Conservation (phyloP, 35 echinoderm and acorn worm genomes). For the Patiria miniata region DNA sequence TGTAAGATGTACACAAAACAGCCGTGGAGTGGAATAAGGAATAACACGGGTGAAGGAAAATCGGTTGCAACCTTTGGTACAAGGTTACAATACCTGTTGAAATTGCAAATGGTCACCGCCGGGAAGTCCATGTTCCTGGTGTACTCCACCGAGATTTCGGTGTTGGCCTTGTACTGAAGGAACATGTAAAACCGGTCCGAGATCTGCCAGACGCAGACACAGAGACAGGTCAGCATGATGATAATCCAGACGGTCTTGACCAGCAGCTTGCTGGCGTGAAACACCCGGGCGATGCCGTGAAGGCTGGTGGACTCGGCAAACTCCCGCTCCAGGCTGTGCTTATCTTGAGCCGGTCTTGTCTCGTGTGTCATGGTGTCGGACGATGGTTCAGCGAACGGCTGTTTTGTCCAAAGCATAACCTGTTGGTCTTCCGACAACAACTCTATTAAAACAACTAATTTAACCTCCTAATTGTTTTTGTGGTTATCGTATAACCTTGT, state of each 20-base stretch:
- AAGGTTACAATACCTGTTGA: conserved; percentile 32
- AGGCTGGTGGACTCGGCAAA: conserved; percentile 44
- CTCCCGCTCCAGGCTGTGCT: conserved; percentile 6
- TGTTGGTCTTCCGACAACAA: no score
- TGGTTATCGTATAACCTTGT: no score
- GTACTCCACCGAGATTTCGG: conserved; percentile 11
- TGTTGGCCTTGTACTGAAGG: conserved; percentile 3
- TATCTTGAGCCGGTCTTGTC: no score
- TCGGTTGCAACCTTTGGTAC: no score
- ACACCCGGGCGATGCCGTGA: not conserved
- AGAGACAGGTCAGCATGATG: not conserved
- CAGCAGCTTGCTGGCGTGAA: not conserved
- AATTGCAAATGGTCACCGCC: conserved; percentile 46
- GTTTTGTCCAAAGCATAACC: no score
- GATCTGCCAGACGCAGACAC: conserved; percentile 45
- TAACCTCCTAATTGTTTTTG: no score
- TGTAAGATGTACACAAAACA: no score
- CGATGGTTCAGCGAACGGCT: no score
- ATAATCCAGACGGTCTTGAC: not conserved
- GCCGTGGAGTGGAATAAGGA: no score
- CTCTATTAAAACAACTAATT: no score
- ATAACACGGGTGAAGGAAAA: no score
- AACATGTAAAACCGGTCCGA: not conserved
- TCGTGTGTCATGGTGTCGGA: no score
- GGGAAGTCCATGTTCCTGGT: conserved; percentile 4